Evolutionary conservation across 2,113 vertebrate species (phyloP), one percentile per base, ranked within the genome.

Genomic region (Hemichromis elongatus): DNA sequence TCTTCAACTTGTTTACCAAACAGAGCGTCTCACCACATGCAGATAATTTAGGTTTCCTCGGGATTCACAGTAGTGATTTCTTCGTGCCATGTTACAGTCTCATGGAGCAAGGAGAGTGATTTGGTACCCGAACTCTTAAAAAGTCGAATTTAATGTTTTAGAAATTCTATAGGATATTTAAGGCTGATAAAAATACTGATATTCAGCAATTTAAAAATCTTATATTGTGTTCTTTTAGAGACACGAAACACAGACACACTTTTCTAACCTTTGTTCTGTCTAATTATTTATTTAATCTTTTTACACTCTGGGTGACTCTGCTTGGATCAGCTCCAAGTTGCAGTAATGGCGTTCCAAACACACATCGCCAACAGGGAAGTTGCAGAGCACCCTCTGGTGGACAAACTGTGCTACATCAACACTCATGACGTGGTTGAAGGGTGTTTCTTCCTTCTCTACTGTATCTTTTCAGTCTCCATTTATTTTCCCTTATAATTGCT

Each of bases 301-400:
- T 70, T 10, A 45, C 0, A 8, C n/a, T 26, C 21, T 6, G 8
- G 37, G 21, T 5, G 1, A 4, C 40, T 70, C 40, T 26, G 66
- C 21, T 42, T 0, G 11, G 3, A 26, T 70, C 40, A 45, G 66
- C 21, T 2, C 7, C 7, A 18, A 26, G 14, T 70, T 26, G 63
- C 37, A 26, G 45, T 28, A 28, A 26, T 1, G 1, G 5, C 3
- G 5, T 16, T 68, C 35, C 35, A 68, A 68, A 68, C 19, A 40
- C 1, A 0, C 0, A 0, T 68, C 0, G 7, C 1, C 4, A 68
- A 24, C 61, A 40, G n/a, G n/a, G 61, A 68, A 42, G 61, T 68
- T 68, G 35, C n/a, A 9, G 12, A 42, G 63, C 7, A 1, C 63
- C n/a, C n/a, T 68, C 35, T 68, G 35, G 35, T 42, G n/a, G 63